A percentile compares a stretch with the other conserved stretches of the same genome.
phyloP scores from a whole-genome alignment of 2,888 invertebrate species.

The Carcina quercana region DNA sequence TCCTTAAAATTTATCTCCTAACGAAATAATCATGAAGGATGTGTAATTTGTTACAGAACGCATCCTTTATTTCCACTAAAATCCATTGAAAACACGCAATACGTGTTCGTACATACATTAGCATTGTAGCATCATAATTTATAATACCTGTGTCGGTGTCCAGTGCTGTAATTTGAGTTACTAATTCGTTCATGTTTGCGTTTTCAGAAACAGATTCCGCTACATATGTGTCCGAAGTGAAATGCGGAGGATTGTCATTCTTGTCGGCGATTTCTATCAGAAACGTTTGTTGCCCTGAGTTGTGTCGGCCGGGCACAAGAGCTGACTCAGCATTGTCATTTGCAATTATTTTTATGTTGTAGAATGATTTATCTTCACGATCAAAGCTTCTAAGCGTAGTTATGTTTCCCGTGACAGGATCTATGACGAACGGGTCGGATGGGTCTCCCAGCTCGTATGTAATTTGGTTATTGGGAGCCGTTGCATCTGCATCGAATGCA shows the following conservation, averaged over 20 bases:
- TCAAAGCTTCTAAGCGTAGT: slow-evolving; percentile 89
- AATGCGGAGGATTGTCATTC: slow-evolving; percentile 95
- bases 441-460: slow-evolving; percentile 83
- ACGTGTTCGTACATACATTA: no score
- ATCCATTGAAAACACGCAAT: no score
- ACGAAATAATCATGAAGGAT: no score
- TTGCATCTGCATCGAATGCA: slow-evolving; percentile 91
- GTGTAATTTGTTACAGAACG: no score
- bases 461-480: slow-evolving; percentile 87
- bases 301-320: slow-evolving; percentile 77
- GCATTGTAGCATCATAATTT: slow-evolving; percentile 9
- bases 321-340: slow-evolving; percentile 93
- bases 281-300: slow-evolving; percentile 86
- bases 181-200: slow-evolving; percentile 86
- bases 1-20: no score
- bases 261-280: slow-evolving; percentile 95
- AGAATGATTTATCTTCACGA: slow-evolving; percentile 87
- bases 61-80: no score
- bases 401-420: slow-evolving; percentile 90
- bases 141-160: slow-evolving; percentile 91
- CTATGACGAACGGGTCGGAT: slow-evolving; percentile 86
- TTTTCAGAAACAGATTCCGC: slow-evolving; percentile 87
- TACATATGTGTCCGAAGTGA: slow-evolving; percentile 83
- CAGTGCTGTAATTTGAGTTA: slow-evolving; percentile 90
- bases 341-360: slow-evolving; percentile 93